Percentiles rank a stretch among this genome's conserved stretches.
These are phyloP conservation scores for Craseonycteris thonglongyai DNA, from an alignment of 2,113 vertebrate species.

Conservation along the genomic window DNA sequence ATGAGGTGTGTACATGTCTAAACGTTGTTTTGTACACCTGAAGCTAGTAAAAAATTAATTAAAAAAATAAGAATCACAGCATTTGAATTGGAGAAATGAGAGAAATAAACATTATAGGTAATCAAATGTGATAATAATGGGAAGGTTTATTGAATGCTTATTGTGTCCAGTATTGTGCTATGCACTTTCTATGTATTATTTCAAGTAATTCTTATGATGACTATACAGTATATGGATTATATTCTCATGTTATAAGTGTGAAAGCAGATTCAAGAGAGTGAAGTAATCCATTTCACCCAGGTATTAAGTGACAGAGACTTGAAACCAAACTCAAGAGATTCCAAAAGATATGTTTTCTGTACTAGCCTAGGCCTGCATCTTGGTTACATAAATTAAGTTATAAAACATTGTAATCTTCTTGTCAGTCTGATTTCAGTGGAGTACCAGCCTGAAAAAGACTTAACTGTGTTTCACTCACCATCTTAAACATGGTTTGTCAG, in stretches of 20 bases:
- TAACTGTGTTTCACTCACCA: not conserved
- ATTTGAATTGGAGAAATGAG: not conserved
- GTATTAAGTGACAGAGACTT: not conserved
- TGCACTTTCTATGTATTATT: not conserved
- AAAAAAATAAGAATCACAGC: not conserved
- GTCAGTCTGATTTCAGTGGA: not conserved
- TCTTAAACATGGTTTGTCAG: not conserved
- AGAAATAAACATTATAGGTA: not conserved
- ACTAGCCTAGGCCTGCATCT: not conserved
- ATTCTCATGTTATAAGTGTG: not conserved
- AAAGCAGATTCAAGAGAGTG: not conserved
- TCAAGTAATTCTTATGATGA: not conserved
- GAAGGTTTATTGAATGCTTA: not conserved
- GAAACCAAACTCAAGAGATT: not conserved
- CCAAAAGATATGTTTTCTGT: constrained; percentile 8
- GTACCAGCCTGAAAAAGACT: not conserved
- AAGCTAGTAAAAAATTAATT: too few relatives aligned
- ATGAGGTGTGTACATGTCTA: too few relatives aligned
- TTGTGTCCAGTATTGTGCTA: not conserved
- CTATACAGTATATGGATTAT: not conserved
- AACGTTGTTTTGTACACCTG: too few relatives aligned
- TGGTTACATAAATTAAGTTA: not conserved
- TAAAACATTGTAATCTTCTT: not conserved
- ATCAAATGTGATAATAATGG: not conserved
- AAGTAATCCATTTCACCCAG: not conserved